These are phyloP conservation scores for Merodon equestris DNA, from an alignment of 2,888 invertebrate species.

Conservation along the genomic window DNA sequence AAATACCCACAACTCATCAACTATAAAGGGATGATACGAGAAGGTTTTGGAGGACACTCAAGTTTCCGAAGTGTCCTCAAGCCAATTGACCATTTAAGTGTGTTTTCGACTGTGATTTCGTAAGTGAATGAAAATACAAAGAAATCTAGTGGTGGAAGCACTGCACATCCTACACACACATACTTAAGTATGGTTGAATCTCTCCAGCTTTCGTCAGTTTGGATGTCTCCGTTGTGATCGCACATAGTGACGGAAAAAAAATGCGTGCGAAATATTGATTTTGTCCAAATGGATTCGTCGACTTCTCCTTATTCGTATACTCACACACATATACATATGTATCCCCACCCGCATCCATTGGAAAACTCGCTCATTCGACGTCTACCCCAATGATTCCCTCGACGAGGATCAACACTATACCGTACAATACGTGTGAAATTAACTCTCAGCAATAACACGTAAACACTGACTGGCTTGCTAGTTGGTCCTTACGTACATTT, in stretches of 20 bases:
- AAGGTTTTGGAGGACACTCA: conserved; percentile 17
- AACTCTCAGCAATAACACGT: conserved; percentile 39
- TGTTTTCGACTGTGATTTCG: conserved; percentile 42
- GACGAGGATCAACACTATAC: conserved; percentile 21
- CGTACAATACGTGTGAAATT: conserved; percentile 46
- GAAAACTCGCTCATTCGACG: background rate
- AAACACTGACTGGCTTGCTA: conserved; percentile 1
- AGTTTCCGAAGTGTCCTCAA: conserved; percentile 34
- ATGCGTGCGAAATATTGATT: conserved; percentile 47
- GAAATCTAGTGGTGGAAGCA: conserved; percentile 8
- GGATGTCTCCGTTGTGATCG: too few relatives aligned
- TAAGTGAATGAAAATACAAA: conserved; percentile 21
- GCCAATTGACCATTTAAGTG: conserved; percentile 46
- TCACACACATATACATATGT: too few relatives aligned
- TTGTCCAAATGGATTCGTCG: conserved; percentile 34
- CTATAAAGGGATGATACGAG: background rate
- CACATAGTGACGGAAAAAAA: conserved; percentile 14
- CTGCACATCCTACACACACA: background rate
- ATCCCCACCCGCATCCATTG: too few relatives aligned
- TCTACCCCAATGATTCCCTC: background rate
- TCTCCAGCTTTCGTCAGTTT: too few relatives aligned
- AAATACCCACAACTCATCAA: too few relatives aligned
- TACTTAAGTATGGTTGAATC: too few relatives aligned
- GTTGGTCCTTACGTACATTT: conserved; percentile 1
- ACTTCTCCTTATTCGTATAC: conserved; percentile 26